phyloP scores from a whole-genome alignment of 1,140 invertebrate species.

The Myzus persicae region DNA sequence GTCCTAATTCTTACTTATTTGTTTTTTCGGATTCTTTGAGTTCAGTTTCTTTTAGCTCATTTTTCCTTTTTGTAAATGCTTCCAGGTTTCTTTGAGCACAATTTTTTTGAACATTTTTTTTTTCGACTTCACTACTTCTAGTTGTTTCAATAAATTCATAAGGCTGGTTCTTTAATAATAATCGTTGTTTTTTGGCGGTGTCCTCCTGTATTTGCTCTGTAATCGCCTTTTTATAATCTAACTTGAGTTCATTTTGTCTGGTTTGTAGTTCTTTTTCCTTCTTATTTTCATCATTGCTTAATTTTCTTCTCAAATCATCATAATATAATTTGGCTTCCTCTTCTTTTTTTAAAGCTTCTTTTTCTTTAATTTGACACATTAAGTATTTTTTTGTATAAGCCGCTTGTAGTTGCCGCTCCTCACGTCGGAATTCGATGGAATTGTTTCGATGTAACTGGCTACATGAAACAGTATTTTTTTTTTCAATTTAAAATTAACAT shows the following conservation, averaged over 20 bases:
- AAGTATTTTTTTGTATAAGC: conserved; percentile 39
- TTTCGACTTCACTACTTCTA: not conserved
- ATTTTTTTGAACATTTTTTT: not conserved
- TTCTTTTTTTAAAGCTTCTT: conserved; percentile 32
- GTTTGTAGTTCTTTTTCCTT: not conserved
- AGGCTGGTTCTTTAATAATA: too few species aligned
- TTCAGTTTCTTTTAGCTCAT: not conserved
- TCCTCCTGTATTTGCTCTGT: not conserved
- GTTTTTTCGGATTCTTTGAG: not conserved
- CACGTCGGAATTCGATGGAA: not conserved
- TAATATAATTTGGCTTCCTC: not conserved
- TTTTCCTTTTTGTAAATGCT: not conserved
- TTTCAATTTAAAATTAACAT: not conserved
- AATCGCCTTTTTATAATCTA: conserved; percentile 16
- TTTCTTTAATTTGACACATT: conserved; percentile 41
- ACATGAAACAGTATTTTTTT: not conserved
- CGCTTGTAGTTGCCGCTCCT: not conserved
- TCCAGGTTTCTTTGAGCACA: not conserved
- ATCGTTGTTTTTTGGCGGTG: too few species aligned
- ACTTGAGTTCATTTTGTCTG: not conserved
- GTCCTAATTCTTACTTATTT: not conserved
- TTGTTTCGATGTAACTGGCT: not conserved
- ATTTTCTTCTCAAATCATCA: conserved; percentile 28
- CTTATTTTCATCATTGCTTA: not conserved
- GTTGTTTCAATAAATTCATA: too few species aligned